Evolutionary conservation across 1,140 invertebrate species (phyloP), one percentile per base, ranked within the genome.

Genomic region (Saccostrea glomerata): DNA sequence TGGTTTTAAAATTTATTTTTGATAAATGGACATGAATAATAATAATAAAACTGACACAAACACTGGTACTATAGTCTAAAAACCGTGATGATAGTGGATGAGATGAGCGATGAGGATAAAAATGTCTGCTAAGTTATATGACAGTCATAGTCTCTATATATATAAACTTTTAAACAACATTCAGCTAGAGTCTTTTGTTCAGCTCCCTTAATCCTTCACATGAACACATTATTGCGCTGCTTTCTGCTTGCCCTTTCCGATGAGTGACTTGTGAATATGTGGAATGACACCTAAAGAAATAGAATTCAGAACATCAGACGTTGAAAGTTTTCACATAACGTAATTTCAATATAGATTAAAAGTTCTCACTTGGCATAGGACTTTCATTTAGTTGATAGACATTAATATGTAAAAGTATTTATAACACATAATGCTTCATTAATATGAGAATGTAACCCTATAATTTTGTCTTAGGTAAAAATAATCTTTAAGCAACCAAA

Each of bases 231-330:
- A 47, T 47, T 93, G 93, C 90, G 92, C 89, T 89, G 91, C 90
- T 85, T 94, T 94, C 90, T 94, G 94, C 88, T 92, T 92, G 90
- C 97, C 97, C 95, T 99, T 99, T 93, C 98, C 98, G 93, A 99
- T 99, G 90, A 99, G 97, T 40, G 98, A 99, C 96, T 99, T 99
- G 96, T 99, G 99, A 96, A 99, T 99, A 95, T 99, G 98, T 94
- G 98, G 98, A 95, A 99, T 99, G 92, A 99, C 98, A 94, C 95
- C 94, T 94, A 91, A 85, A 93, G 92, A 82, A 73, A 66, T 13
- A 9, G 23, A 86, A 47, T 40, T 30, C 13, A 25, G 13, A 25
- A 23, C 36, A 47, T 47, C 47, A 47, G 9, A 1, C 47, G 6
- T 47, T 47, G 9, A 47, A 47, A 47, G 47, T 47, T 3, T 3